phyloP scores from a whole-genome alignment of 2,113 vertebrate species.

The Platichthys stellatus region DNA sequence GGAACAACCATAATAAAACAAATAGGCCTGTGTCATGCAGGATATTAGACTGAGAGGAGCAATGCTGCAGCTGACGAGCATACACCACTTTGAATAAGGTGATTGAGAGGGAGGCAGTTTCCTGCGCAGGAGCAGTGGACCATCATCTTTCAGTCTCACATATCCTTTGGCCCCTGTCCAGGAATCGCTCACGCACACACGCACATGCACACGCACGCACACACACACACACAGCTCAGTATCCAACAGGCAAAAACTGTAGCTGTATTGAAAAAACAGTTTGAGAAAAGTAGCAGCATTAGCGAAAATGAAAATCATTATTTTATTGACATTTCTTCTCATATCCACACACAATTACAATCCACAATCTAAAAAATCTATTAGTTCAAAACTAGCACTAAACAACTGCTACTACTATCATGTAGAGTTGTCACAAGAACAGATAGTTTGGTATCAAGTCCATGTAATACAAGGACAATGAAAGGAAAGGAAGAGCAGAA shows the following conservation, averaged over 20 bases:
- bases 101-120: conserved; percentile 56
- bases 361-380: no score
- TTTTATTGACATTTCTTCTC: no score
- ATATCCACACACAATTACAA: no score
- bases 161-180: conserved; percentile 51
- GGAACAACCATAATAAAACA: conserved; percentile 38
- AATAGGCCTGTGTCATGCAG: conserved; percentile 58
- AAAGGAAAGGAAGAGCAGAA: conserved; percentile 30
- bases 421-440: no score
- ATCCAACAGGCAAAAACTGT: no score
- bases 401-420: no score
- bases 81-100: conserved; percentile 56
- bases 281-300: no score
- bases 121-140: conserved; percentile 52
- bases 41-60: conserved; percentile 64
- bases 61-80: conserved; percentile 63
- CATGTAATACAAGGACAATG: conserved; percentile 1
- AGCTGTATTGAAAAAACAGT: not conserved
- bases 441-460: no score
- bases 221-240: conserved; percentile 22
- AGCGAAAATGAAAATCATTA: no score
- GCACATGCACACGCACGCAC: conserved; percentile 19
- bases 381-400: no score
- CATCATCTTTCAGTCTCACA: conserved; percentile 53
- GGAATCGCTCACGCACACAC: conserved; percentile 36